Evolutionary conservation across 2,797 vertebrate species (phyloP).

Genomic region (Fistularia tabacaria): DNA sequence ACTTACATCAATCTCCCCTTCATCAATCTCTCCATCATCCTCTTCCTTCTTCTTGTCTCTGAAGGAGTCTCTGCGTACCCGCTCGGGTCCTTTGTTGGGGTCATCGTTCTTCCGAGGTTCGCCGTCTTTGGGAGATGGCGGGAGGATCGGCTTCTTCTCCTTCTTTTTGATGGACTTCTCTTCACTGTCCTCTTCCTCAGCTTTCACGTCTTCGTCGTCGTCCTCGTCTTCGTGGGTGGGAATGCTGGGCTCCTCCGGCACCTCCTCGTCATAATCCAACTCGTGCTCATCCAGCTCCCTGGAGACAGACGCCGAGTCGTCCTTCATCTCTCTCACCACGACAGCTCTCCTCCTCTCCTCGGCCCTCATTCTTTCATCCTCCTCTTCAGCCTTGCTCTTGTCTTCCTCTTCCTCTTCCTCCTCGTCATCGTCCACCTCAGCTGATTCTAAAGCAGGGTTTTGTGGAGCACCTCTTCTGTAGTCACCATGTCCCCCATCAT

Average conservation of each 20-base stretch:
- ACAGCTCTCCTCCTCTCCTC: slow-evolving; percentile 63
- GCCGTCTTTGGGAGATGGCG: slow-evolving; percentile 62
- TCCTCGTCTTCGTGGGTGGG: slow-evolving; percentile 76
- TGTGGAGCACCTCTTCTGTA: slow-evolving; percentile 16
- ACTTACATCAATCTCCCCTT: slow-evolving; percentile 98
- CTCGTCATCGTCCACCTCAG: slow-evolving; percentile 67
- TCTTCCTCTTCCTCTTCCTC: slow-evolving; percentile 73
- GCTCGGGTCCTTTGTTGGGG: slow-evolving; percentile 54
- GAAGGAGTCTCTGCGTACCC: slow-evolving; percentile 76
- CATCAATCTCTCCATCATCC: slow-evolving; percentile 95
- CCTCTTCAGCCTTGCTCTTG: slow-evolving; percentile 70
- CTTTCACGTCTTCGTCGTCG: slow-evolving; percentile 81
- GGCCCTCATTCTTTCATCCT: slow-evolving; percentile 54
- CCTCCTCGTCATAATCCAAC: slow-evolving; percentile 97
- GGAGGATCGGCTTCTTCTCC: slow-evolving; percentile 70
- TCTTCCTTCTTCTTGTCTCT: slow-evolving; percentile 93
- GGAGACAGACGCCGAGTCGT: slow-evolving; percentile 88
- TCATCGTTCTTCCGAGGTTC: slow-evolving; percentile 65
- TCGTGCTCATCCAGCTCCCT: slow-evolving; percentile 95
- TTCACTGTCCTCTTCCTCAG: slow-evolving; percentile 65
- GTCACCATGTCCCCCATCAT: slow-evolving; percentile 19
- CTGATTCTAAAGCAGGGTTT: slow-evolving; percentile 40
- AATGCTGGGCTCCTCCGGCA: slow-evolving; percentile 85
- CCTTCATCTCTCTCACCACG: slow-evolving; percentile 78
- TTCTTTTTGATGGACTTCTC: slow-evolving; percentile 60